These are phyloP conservation scores for Acridotheres tristis DNA, from an alignment of 2,797 vertebrate species.

Conservation along the genomic window DNA sequence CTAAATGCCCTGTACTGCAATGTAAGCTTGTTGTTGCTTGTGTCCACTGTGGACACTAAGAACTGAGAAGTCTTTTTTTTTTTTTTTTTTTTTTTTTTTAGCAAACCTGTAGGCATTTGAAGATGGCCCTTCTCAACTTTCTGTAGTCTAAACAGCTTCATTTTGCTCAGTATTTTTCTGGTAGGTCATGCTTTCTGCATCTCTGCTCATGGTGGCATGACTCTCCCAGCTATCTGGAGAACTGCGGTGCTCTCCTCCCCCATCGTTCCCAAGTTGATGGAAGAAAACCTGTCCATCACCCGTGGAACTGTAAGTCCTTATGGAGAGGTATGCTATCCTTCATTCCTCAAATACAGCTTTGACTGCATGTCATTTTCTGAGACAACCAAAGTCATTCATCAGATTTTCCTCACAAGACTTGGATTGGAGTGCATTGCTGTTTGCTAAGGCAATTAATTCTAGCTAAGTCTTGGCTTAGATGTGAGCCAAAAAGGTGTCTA, in stretches of 20 bases:
- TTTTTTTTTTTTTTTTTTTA: not conserved
- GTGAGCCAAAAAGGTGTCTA: constrained; percentile 49
- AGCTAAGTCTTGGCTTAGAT: constrained; percentile 28
- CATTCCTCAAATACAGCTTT: constrained; percentile 17
- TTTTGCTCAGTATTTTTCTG: not conserved
- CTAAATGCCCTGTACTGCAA: not conserved
- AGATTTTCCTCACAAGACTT: constrained; percentile 15
- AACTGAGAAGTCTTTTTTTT: not conserved
- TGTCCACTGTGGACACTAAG: not conserved
- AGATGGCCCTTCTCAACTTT: not conserved
- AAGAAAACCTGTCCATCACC: constrained; percentile 24
- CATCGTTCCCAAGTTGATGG: not conserved
- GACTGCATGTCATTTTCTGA: constrained; percentile 29
- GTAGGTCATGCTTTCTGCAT: not conserved
- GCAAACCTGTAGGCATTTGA: not conserved
- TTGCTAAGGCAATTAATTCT: constrained; percentile 1
- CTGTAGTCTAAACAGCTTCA: not conserved
- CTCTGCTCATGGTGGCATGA: not conserved
- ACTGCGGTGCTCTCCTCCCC: not conserved
- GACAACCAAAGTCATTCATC: constrained; percentile 17
- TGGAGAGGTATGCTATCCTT: not conserved
- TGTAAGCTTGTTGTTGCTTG: not conserved
- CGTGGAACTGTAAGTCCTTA: not conserved
- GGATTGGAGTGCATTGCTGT: not conserved
- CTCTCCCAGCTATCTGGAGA: not conserved